Evolutionary conservation across 2,113 vertebrate genomes (phyloP).

Genomic region (Electrona antarctica): DNA sequence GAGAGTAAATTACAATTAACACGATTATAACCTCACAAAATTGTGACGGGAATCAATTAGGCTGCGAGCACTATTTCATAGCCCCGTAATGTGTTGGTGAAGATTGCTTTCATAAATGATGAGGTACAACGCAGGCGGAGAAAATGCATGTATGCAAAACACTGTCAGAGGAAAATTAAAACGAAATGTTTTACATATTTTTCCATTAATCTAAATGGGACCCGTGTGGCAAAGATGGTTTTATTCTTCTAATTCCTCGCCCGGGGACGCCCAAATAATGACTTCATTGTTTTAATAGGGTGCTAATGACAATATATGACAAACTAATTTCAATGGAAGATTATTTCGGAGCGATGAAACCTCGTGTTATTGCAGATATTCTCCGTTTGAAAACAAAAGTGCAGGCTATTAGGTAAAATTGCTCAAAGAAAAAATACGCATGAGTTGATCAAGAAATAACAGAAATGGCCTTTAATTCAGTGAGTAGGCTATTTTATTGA

Average conservation of each 20-base stretch:
- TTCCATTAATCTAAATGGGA: constrained; percentile 94
- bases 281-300: constrained; percentile 92
- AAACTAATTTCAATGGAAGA: constrained; percentile 83
- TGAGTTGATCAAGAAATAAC: constrained; percentile 35
- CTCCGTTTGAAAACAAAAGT: constrained; percentile 61
- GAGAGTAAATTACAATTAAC: constrained; percentile 89
- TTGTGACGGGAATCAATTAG: constrained; percentile 95
- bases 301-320: constrained; percentile 85
- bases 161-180: constrained; percentile 84
- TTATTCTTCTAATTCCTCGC: constrained; percentile 88
- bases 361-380: constrained; percentile 68
- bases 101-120: constrained; percentile 92
- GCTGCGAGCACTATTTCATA: constrained; percentile 81
- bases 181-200: constrained; percentile 90
- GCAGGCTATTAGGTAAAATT: constrained; percentile 45
- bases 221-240: constrained; percentile 85
- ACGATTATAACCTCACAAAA: constrained; percentile 91
- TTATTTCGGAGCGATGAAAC: constrained; percentile 77
- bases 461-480: constrained; percentile 49
- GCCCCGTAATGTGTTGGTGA: constrained; percentile 72
- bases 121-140: constrained; percentile 78
- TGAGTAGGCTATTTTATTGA: constrained; percentile 19
- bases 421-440: constrained; percentile 28
- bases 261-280: constrained; percentile 81
- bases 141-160: constrained; percentile 81